Percentiles rank a stretch among this genome's conserved stretches.
Conservation (phyloP, 1,140 invertebrate genomes). For the Cepaea nemoralis region DNA sequence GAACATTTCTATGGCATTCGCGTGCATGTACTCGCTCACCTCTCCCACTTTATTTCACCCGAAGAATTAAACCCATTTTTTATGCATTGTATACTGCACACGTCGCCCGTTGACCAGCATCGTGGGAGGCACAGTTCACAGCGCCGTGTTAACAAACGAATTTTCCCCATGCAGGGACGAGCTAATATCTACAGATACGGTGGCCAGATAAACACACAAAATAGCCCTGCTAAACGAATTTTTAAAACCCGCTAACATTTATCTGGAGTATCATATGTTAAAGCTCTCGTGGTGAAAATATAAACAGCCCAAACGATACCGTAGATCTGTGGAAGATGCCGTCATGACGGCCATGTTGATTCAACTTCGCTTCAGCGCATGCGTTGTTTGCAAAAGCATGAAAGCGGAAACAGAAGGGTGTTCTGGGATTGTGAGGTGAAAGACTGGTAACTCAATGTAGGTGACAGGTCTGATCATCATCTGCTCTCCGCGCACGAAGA, state of each 20-base stretch:
- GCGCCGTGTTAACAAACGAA: background rate
- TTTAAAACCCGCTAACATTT: constrained; percentile 30
- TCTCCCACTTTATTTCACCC: no score
- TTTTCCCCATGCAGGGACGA: background rate
- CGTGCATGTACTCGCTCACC: no score
- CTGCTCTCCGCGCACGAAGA: background rate
- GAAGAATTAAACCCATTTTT: no score
- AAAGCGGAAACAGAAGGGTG: background rate
- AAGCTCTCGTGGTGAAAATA: constrained; percentile 13
- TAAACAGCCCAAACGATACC: constrained; percentile 18
- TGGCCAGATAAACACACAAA: constrained; percentile 6
- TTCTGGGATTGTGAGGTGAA: background rate
- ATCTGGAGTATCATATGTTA: constrained; percentile 27
- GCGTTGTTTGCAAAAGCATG: constrained; percentile 22
- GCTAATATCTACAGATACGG: background rate
- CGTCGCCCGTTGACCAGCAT: background rate
- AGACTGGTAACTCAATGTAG: background rate
- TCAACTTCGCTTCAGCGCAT: constrained; percentile 17
- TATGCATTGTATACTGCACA: no score
- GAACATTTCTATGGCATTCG: no score
- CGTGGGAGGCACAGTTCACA: background rate
- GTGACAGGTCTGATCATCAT: background rate
- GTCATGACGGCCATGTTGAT: constrained; percentile 1
- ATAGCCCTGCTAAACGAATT: constrained; percentile 32
- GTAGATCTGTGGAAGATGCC: background rate